Evolutionary conservation across 2,113 vertebrate species (phyloP), one percentile per base, ranked within the genome.

Genomic region (Tragelaphus strepsiceros): DNA sequence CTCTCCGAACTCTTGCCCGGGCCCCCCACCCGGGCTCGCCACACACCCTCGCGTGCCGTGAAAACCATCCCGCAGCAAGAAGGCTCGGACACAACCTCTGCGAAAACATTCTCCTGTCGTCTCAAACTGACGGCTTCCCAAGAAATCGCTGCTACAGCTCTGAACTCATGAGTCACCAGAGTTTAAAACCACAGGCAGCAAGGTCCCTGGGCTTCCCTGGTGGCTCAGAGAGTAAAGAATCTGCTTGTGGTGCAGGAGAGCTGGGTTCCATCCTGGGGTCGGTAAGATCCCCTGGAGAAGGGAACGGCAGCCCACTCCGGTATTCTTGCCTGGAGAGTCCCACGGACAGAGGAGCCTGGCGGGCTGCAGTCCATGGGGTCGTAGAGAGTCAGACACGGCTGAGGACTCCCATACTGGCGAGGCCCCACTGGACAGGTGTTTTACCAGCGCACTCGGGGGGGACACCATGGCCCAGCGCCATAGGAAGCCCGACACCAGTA

Each of bases 241-340:
- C 64, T 21, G 17, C n/a, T 2, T 35, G n/a, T 9, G 6, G 0
- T 71, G 19, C 67, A 39, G 9, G 67, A 35, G 67, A 22, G 19
- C 9, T 0, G 5, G n/a, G n/a, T 35, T 35, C 5, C 2, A 2
- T n/a, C n/a, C 64, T 2, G 8, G n/a, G n/a, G 17, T 35, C 4
- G 9, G 4, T 5, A 12, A 71, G 67, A 39, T 1, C 19, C 67
- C n/a, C 67, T 22, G 67, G 67, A 39, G n/a, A 19, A 71, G 67
- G n/a, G 19, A 12, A 22, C 3, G n/a, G n/a, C n/a, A 22, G 19
- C 19, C 67, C 67, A 71, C n/a, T 39, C 19, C n/a, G 12, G n/a
- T 6, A 3, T 71, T 35, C n/a, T 22, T 39, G 67, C 67, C 67
- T 71, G 67, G n/a, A 39, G n/a, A 22, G 19, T 71, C 67, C n/a